Percentiles rank a stretch among this genome's conserved stretches.
These are phyloP conservation scores for Enoplosus armatus DNA, from an alignment of 2,797 vertebrate genomes.

Conservation along the genomic window DNA sequence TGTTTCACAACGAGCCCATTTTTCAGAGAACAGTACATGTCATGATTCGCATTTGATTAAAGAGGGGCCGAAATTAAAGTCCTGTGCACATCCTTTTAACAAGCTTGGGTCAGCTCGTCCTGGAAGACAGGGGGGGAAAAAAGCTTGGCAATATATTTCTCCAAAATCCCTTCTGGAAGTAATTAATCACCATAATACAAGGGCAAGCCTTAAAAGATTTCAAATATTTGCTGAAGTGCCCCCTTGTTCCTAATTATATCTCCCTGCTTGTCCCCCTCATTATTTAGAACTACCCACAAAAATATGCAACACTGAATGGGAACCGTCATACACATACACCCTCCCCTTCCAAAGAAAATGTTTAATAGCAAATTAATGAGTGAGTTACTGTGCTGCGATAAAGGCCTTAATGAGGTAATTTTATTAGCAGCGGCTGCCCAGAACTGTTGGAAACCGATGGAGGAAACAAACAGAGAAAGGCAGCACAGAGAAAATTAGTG, in stretches of 20 bases:
- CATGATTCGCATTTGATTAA: constrained; percentile 84
- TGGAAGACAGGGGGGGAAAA: constrained; percentile 24
- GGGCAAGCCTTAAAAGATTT: constrained; percentile 90
- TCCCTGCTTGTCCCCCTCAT: constrained; percentile 94
- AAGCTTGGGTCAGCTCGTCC: constrained; percentile 32
- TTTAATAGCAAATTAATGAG: constrained; percentile 93
- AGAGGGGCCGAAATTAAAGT: constrained; percentile 68
- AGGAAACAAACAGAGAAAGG: constrained; percentile 85
- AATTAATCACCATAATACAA: constrained; percentile 93
- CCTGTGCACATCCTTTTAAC: constrained; percentile 57
- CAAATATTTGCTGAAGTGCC: constrained; percentile 95
- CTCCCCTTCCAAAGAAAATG: constrained; percentile 90
- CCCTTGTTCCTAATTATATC: constrained; percentile 99
- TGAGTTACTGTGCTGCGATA: constrained; percentile 91
- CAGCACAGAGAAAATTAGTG: constrained; percentile 93
- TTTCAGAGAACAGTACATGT: constrained; percentile 74
- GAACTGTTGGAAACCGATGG: constrained; percentile 87
- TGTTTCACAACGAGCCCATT: constrained; percentile 59
- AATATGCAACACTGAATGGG: constrained; percentile 89
- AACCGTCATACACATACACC: constrained; percentile 81
- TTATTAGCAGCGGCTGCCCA: constrained; percentile 93
- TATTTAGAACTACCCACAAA: constrained; percentile 96
- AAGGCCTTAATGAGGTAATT: constrained; percentile 98
- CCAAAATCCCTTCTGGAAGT: constrained; percentile 88
- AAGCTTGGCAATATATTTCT: constrained; percentile 73